Evolutionary conservation across 2,797 vertebrate genomes (phyloP), one percentile per base, ranked within the genome.

Genomic region (Paramormyrops hopkinsi): DNA sequence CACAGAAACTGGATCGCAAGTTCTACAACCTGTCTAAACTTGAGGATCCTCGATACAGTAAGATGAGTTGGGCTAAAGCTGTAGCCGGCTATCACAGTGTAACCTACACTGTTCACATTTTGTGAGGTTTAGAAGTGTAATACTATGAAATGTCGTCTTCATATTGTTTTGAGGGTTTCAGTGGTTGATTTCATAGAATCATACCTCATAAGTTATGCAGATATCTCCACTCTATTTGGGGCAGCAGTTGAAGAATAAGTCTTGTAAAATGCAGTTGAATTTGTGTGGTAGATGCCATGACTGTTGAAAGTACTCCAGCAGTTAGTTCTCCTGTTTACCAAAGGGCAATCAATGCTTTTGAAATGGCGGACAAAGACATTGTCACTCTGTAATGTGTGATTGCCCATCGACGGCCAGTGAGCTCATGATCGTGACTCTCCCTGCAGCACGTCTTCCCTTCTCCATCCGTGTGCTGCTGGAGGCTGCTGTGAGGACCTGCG

Each of bases 381-480:
- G 29, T 37, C 33, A 6, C 33, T 17, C 33, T 6, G 69, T 73
- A 37, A 37, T 73, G 69, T 73, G 29, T 17, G 4, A 17, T 37
- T 17, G 65, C 29, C 8, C 19, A 44, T 19, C 1, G 37, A 41
- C 0, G 7, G 37, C 44, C 19, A 4, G 79, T 83, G 2, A 83
- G 41, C 37, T 85, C n/a, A 51, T 29, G 46, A 59, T 2, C 0
- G 33, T 82, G 12, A 29, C 7, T 25, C 1, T 33, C 62, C 86
- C 79, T 90, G 56, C 8, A 99, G 99, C 91, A 29, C 94, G 87
- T 25, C 94, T 99, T 87, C 99, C 99, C 0, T 99, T 98, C 95
- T 99, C 98, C 33, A 96, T 99, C 92, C 95, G 98, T 90, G 94
- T 99, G 89, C 96, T 99, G 65, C 92, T 99, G 94, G 99, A 99